Conservation (phyloP, 2,797 vertebrate genomes). For the Labeo calbasu region DNA sequence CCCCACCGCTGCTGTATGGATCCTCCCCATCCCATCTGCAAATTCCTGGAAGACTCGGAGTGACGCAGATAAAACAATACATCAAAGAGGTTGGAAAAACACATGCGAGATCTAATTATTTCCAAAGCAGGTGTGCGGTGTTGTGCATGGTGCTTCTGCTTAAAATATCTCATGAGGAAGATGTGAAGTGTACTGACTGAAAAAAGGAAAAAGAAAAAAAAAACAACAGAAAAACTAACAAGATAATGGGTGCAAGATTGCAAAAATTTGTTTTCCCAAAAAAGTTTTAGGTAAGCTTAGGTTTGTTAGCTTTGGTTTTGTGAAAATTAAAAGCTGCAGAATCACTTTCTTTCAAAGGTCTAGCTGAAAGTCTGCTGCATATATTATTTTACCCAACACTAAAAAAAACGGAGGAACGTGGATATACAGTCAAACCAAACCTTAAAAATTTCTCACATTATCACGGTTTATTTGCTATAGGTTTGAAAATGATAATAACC, state of each 20-base stretch:
- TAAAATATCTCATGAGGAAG: not conserved
- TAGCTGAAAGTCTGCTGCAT: not conserved
- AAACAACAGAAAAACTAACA: not conserved
- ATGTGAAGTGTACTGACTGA: not conserved
- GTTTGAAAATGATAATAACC: no score
- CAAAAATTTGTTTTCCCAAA: not conserved
- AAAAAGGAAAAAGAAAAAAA: not conserved
- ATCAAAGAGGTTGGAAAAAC: slow-evolving; percentile 67
- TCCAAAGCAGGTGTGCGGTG: slow-evolving; percentile 55
- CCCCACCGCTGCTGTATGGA: slow-evolving; percentile 65
- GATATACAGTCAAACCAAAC: not conserved
- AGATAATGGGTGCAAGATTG: not conserved
- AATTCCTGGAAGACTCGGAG: slow-evolving; percentile 65
- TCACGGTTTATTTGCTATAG: no score
- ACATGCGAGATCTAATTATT: slow-evolving; percentile 67
- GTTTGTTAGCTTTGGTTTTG: not conserved
- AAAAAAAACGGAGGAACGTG: not conserved
- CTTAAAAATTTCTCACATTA: no score
- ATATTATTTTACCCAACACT: not conserved
- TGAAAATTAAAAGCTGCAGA: not conserved
- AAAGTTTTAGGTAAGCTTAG: not conserved
- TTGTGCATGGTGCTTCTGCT: slow-evolving; percentile 13
- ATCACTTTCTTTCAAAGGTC: not conserved
- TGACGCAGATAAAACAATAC: slow-evolving; percentile 70
- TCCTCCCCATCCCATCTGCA: slow-evolving; percentile 59